Base-by-base conservation (phyloP, 1,140 invertebrate species). In the Delia radicum region DNA sequence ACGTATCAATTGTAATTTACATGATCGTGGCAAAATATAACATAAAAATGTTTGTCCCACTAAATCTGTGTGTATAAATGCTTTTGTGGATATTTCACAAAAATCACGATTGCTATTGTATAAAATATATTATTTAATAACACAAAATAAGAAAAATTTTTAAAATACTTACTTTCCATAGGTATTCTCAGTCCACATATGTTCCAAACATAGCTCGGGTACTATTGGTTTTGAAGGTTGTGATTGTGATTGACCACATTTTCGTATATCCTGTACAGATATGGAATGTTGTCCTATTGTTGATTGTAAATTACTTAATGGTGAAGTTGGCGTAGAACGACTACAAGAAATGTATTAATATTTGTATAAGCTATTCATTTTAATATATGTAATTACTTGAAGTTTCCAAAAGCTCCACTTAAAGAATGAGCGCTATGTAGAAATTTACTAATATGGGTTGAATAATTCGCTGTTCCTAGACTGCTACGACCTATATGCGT, bases 151-250 rank as follows among this genome's bases (percentile, higher is more conserved):
- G n/a, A n/a, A 33, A 1, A 3, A 69, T 31, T 31, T 73, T 28
- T 65, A n/a, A n/a, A 28, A 6, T 2, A 79, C 82, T 77, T 73
- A 87, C 80, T 83, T 85, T 67, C 88, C 84, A n/a, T 87, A 87
- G 55, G 88, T 87, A 77, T 87, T 92, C 81, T 97, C 95, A 0
- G 92, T 94, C 95, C 95, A 97, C 18, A 96, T 87, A 79, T 95
- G 93, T 81, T 97, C 95, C 21, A 97, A 87, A 84, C 95, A 96
- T 69, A 96, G 88, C 79, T 94, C 92, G 1, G 95, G 95, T 76
- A 92, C 92, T 15, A 96, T 87, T 4, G 94, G 93, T 79, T 93
- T 90, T 3, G 91, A 89, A 37, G 90, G 88, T 72, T 86, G 81
- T 0, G 62, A 77, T n/a, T n/a, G n/a, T n/a, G 37, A 42, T 74